Base-by-base conservation (phyloP, 2,797 vertebrate species). In the Aratinga solstitialis region DNA sequence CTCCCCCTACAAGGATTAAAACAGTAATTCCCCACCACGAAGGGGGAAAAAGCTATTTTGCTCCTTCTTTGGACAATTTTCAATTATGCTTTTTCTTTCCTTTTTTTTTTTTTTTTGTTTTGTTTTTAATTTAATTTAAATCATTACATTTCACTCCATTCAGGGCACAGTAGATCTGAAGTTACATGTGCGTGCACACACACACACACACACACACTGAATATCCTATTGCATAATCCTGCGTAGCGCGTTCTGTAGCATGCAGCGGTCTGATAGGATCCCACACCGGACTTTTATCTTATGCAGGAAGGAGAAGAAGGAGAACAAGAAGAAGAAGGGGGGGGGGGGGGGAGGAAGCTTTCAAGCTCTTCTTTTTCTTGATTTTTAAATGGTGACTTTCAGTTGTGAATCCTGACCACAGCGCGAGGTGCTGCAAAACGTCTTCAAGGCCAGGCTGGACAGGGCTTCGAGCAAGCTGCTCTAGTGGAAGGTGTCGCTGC, bases 221-320 rank as follows among this genome's bases (percentile, higher is more conserved):
- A 80, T 50, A 92, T 27, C 9, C 91, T 11, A 65, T 94, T 89
- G 88, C 86, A 84, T 68, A 93, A 94, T 29, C 67, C 73, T 48
- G 36, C 2, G 0, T 32, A 74, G 56, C 9, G 3, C 30, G 24
- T 30, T 83, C 81, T 16, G 45, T 22, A 78, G 45, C 81, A 54
- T 59, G 82, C 78, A 74, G 74, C 0, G 4, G 27, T 32, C 69
- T 78, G 62, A 23, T 21, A 53, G 62, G 81, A 87, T 85, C 63
- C 77, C 69, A 65, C 62, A 69, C 40, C 15, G 54, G 36, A 88
- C 89, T 90, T 84, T 23, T 89, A n/a, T 48, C 91, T 88, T 54
- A 56, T 62, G 38, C 15, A 79, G 77, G 75, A 76, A 68, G 30
- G 30, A 67, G 74, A 78, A 69, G 61, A 40, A 83, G 43, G 18